These are phyloP conservation scores for Papilio elwesi DNA, from an alignment of 2,888 invertebrate genomes.

Conservation along the genomic window DNA sequence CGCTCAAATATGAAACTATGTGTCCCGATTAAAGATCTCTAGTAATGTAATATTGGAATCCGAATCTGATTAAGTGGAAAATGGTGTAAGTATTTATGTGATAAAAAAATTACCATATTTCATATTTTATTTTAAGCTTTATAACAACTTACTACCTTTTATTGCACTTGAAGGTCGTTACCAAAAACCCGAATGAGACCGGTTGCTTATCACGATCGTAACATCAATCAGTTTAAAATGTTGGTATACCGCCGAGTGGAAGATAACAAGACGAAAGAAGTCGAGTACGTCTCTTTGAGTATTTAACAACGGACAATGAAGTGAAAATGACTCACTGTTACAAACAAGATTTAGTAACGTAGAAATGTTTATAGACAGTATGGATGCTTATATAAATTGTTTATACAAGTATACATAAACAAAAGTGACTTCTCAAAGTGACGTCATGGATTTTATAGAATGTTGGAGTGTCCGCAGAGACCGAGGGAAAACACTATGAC, in stretches of 20 bases:
- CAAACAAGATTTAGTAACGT: background rate
- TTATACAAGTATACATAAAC: background rate
- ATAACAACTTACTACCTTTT: background rate
- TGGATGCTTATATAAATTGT: constrained; percentile 4
- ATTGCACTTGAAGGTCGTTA: background rate
- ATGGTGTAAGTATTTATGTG: background rate
- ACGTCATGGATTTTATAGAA: background rate
- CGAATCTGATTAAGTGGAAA: background rate
- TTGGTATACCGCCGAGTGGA: constrained; percentile 11
- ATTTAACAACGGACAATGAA: background rate
- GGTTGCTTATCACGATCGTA: constrained; percentile 11
- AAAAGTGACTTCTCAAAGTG: background rate
- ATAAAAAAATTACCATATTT: background rate
- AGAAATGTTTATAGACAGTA: constrained; percentile 2
- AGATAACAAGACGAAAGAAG: constrained; percentile 19
- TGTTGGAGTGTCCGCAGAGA: background rate
- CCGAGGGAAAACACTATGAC: too few relatives aligned
- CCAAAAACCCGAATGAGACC: constrained; percentile 15
- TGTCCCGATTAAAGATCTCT: too few relatives aligned
- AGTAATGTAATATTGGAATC: too few relatives aligned
- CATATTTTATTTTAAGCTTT: background rate
- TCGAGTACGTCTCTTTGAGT: background rate
- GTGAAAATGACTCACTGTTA: background rate
- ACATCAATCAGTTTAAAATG: constrained; percentile 10
- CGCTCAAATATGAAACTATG: background rate